Conservation (phyloP, 2,113 vertebrate genomes). For the Cryptotis parvus region DNA sequence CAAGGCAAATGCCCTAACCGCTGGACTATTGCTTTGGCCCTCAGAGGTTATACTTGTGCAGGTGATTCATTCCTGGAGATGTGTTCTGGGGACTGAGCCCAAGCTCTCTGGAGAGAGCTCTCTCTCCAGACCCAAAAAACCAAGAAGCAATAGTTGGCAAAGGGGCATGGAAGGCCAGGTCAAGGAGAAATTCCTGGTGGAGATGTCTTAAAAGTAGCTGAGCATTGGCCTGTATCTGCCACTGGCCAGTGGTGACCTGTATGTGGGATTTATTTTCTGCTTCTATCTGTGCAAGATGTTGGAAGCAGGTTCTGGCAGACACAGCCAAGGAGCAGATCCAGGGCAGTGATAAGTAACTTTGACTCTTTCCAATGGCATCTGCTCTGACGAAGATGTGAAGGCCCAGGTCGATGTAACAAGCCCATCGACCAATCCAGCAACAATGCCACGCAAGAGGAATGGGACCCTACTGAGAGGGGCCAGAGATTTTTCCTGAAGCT, state of each 20-base stretch:
- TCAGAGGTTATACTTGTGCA: too few species aligned
- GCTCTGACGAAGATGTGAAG: conserved; percentile 57
- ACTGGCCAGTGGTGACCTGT: background rate
- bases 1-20: too few species aligned
- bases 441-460: conserved; percentile 54
- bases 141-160: conserved; percentile 5
- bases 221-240: background rate
- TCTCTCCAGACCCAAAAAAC: background rate
- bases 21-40: too few species aligned
- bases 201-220: background rate
- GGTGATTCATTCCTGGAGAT: too few species aligned
- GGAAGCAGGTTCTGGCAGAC: conserved; percentile 48
- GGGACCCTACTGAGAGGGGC: conserved; percentile 74
- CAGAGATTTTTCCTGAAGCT: conserved; percentile 78
- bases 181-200: background rate
- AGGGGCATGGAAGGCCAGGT: background rate
- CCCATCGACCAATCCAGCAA: conserved; percentile 62
- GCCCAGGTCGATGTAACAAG: conserved; percentile 81
- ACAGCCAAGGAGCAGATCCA: conserved; percentile 31
- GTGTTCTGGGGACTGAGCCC: too few species aligned
- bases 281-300: background rate
- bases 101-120: too few species aligned
- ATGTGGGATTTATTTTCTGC: conserved; percentile 24
- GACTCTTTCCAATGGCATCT: conserved; percentile 59
- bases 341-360: conserved; percentile 37